phyloP scores from a whole-genome alignment of 2,888 invertebrate species.

The Catocala nupta region DNA sequence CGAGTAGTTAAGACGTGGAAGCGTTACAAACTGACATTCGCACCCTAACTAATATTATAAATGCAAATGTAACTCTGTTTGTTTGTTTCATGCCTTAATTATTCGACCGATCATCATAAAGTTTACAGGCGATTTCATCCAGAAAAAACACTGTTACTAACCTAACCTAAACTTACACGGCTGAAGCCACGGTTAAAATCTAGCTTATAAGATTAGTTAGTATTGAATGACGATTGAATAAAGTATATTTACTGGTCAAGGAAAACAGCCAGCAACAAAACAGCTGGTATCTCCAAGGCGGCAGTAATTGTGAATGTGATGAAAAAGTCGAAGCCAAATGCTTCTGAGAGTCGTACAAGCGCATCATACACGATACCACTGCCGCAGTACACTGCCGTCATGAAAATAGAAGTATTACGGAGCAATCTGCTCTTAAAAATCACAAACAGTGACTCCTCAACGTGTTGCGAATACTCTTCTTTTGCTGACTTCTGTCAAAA shows the following conservation, averaged over 20 bases:
- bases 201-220: too few species aligned
- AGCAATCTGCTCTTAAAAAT: not conserved
- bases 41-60: too few species aligned
- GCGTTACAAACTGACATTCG: too few species aligned
- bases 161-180: too few species aligned
- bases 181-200: too few species aligned
- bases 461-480: not conserved
- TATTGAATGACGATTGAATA: too few species aligned
- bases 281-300: constrained; percentile 63
- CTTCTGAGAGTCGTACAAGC: constrained; percentile 68
- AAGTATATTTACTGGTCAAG: not conserved
- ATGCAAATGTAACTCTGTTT: too few species aligned
- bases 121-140: too few species aligned
- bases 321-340: constrained; percentile 68
- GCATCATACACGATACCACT: constrained; percentile 65
- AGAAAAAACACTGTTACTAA: too few species aligned
- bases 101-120: too few species aligned
- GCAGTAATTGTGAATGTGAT: constrained; percentile 67
- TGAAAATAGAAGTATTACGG: not conserved
- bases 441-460: not conserved
- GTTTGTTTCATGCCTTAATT: too few species aligned
- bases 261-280: constrained; percentile 23
- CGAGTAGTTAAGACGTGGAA: too few species aligned
- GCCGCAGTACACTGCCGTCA: constrained; percentile 57
- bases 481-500: constrained; percentile 21